A percentile compares a stretch with the other conserved stretches of the same genome.
Evolutionary conservation across 1,140 invertebrate species (phyloP).

Genomic region (Hermatobates lingyangjiaoensis): DNA sequence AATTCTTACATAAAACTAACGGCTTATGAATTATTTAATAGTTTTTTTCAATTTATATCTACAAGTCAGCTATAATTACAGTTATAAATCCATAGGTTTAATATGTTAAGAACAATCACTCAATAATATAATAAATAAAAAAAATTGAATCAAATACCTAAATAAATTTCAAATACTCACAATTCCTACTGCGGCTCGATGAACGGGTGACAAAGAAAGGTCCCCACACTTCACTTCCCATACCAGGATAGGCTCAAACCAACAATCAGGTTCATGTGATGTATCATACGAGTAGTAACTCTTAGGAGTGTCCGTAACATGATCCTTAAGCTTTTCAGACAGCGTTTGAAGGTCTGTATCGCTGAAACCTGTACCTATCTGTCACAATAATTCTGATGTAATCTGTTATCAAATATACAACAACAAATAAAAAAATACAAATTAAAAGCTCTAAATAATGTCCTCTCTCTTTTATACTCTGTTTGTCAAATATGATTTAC

Average conservation of each 20-base stretch:
- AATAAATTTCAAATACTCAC: too few species aligned
- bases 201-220: conserved; percentile 87
- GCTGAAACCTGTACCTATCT: conserved; percentile 94
- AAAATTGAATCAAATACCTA: too few species aligned
- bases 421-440: conserved; percentile 1
- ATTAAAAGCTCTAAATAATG: not conserved
- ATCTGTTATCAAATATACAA: conserved; percentile 18
- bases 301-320: conserved; percentile 52
- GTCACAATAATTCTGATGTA: too few species aligned
- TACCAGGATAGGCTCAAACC: conserved; percentile 83
- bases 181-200: conserved; percentile 74
- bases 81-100: too few species aligned
- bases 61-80: too few species aligned
- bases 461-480: too few species aligned
- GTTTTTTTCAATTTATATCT: too few species aligned
- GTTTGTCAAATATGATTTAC: too few species aligned
- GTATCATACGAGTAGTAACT: conserved; percentile 73
- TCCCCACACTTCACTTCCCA: conserved; percentile 99
- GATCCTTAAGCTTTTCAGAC: conserved; percentile 56
- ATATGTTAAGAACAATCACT: too few species aligned
- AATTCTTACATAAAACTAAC: too few species aligned
- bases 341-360: conserved; percentile 75
- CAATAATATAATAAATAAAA: too few species aligned
- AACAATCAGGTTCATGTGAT: conserved; percentile 70
- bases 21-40: too few species aligned